Evolutionary conservation across 2,888 invertebrate genomes (phyloP).

Genomic region (Prenolepis imparis): DNA sequence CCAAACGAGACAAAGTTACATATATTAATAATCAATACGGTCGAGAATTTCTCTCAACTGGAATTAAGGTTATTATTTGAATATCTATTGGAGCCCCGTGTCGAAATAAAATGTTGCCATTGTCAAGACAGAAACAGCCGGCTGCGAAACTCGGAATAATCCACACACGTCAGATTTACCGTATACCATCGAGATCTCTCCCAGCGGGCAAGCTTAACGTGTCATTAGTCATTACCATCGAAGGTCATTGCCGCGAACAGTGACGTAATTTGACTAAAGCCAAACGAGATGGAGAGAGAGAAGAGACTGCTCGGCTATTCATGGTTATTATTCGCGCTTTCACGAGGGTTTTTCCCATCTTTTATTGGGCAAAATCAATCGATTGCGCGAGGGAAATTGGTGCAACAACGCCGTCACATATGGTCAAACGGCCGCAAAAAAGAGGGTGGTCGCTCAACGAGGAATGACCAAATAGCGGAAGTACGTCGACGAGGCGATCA

Average conservation of each 20-base stretch:
- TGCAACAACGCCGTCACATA: slow-evolving; percentile 80
- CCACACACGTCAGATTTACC: slow-evolving; percentile 65
- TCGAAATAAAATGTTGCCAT: slow-evolving; percentile 1
- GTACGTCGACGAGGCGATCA: slow-evolving; percentile 69
- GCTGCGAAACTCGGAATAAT: slow-evolving; percentile 49
- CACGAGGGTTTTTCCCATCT: slow-evolving; percentile 70
- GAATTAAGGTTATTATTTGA: slow-evolving; percentile 14
- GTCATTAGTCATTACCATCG: slow-evolving; percentile 78
- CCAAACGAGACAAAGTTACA: not conserved
- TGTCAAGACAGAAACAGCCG: slow-evolving; percentile 45
- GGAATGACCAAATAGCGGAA: slow-evolving; percentile 81
- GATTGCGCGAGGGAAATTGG: slow-evolving; percentile 69
- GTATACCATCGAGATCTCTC: slow-evolving; percentile 63
- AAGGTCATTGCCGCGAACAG: slow-evolving; percentile 68
- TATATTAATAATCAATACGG: not conserved
- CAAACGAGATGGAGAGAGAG: slow-evolving; percentile 55
- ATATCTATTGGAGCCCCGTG: slow-evolving; percentile 4
- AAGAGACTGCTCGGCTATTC: slow-evolving; percentile 60
- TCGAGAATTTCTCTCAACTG: no score
- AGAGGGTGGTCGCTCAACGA: slow-evolving; percentile 80
- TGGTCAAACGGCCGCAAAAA: slow-evolving; percentile 85
- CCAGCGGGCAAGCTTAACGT: slow-evolving; percentile 74
- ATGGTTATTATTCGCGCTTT: slow-evolving; percentile 60
- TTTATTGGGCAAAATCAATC: slow-evolving; percentile 77
- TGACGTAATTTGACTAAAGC: slow-evolving; percentile 79